Evolutionary conservation across 2,888 invertebrate genomes (phyloP).

Genomic region (Drosophila pegasa): DNA sequence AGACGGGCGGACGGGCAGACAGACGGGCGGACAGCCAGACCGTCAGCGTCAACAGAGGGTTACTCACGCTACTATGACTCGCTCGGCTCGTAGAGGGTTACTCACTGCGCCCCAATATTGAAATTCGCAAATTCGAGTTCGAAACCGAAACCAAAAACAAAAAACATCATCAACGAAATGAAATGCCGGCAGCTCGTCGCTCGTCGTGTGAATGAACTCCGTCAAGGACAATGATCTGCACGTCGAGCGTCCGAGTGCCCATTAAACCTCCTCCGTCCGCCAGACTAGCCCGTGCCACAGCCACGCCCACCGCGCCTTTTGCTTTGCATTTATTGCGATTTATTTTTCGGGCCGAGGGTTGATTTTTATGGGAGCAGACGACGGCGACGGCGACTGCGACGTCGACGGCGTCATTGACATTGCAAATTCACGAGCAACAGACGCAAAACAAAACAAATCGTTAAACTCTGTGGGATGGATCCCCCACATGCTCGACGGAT

Average conservation of each 20-base stretch:
- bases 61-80: constrained; percentile 35
- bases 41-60: constrained; percentile 37
- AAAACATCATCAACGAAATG: constrained; percentile 69
- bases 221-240: constrained; percentile 83
- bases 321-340: constrained; percentile 74
- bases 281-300: constrained; percentile 32
- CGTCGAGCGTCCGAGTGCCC: constrained; percentile 22
- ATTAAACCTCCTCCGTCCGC: neutral
- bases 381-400: constrained; percentile 27
- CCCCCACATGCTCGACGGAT: constrained; percentile 36
- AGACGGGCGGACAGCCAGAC: constrained; percentile 3
- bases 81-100: constrained; percentile 26
- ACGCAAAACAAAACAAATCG: constrained; percentile 77
- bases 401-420: constrained; percentile 71
- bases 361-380: constrained; percentile 72
- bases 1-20: constrained; percentile 14
- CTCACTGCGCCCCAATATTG: constrained; percentile 43
- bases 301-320: constrained; percentile 50
- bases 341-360: constrained; percentile 69
- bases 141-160: constrained; percentile 32
- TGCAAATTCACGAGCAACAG: constrained; percentile 67
- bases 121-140: constrained; percentile 75
- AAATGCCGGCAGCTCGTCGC: constrained; percentile 52
- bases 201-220: constrained; percentile 80
- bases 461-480: constrained; percentile 45